Evolutionary conservation across 2,113 vertebrate species (phyloP).

Genomic region (Paramisgurnus dabryanus): DNA sequence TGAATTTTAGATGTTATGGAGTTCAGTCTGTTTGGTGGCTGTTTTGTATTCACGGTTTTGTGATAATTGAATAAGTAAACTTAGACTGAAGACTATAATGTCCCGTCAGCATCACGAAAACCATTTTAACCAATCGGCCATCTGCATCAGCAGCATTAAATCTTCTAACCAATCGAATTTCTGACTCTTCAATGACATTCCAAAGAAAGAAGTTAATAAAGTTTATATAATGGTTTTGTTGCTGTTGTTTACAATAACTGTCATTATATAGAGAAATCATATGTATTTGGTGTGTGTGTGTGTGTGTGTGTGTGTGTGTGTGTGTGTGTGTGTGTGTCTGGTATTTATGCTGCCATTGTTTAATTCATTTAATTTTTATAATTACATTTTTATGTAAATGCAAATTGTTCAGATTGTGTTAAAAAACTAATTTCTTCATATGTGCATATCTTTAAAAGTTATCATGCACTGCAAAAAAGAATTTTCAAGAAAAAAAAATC

Average conservation of each 20-base stretch:
- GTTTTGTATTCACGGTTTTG: slow-evolving; percentile 7
- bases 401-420: too few species aligned
- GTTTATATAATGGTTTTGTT: slow-evolving; percentile 12
- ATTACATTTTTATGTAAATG: too few species aligned
- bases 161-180: neutral
- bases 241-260: slow-evolving; percentile 4
- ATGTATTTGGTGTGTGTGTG: neutral
- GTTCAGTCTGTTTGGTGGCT: slow-evolving; percentile 13
- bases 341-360: neutral
- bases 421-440: too few species aligned
- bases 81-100: neutral
- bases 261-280: neutral
- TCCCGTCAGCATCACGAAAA: neutral
- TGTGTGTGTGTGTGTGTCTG: neutral
- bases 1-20: neutral
- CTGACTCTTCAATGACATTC: slow-evolving; percentile 11
- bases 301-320: neutral
- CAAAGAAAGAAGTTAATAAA: slow-evolving; percentile 49
- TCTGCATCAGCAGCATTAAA: neutral
- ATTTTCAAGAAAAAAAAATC: too few species aligned
- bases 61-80: neutral
- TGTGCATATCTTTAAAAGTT: too few species aligned
- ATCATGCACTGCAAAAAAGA: too few species aligned
- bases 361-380: too few species aligned
- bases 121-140: neutral